phyloP scores from a whole-genome alignment of 1,140 invertebrate species.

The Microplitis demolitor region DNA sequence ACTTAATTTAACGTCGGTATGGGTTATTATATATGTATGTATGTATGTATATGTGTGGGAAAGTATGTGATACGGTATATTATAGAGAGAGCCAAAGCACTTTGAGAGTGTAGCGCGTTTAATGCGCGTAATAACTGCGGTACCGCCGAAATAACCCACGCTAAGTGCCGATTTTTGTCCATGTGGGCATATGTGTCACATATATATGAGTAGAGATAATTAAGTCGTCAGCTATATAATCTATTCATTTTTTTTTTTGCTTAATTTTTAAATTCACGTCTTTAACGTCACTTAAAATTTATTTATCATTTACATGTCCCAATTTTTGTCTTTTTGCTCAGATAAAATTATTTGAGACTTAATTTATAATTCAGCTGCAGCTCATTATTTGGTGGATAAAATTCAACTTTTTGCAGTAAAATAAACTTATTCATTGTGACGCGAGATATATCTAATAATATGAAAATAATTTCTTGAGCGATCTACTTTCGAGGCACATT shows the following conservation, averaged over 20 bases:
- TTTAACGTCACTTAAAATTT: neutral
- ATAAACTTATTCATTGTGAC: too few relatives aligned
- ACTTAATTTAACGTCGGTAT: conserved; percentile 16
- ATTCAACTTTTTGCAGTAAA: too few relatives aligned
- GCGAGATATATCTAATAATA: too few relatives aligned
- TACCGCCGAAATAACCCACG: conserved; percentile 12
- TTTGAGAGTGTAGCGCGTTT: conserved; percentile 8
- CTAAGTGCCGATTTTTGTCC: conserved; percentile 20
- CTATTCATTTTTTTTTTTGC: neutral
- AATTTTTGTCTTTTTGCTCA: too few relatives aligned
- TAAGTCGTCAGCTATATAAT: conserved; percentile 15
- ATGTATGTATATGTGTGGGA: too few relatives aligned
- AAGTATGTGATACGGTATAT: too few relatives aligned
- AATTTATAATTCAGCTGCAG: too few relatives aligned
- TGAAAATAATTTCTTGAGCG: too few relatives aligned
- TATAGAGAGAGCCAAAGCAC: neutral
- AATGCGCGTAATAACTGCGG: conserved; percentile 23
- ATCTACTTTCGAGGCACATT: too few relatives aligned
- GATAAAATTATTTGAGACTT: too few relatives aligned
- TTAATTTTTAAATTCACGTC: neutral
- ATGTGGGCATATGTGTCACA: neutral
- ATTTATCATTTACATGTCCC: neutral
- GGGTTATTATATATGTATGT: neutral
- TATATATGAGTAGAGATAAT: neutral
- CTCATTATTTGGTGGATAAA: too few relatives aligned